Evolutionary conservation across 2,797 vertebrate species (phyloP).

Genomic region (Syngnathus acus): DNA sequence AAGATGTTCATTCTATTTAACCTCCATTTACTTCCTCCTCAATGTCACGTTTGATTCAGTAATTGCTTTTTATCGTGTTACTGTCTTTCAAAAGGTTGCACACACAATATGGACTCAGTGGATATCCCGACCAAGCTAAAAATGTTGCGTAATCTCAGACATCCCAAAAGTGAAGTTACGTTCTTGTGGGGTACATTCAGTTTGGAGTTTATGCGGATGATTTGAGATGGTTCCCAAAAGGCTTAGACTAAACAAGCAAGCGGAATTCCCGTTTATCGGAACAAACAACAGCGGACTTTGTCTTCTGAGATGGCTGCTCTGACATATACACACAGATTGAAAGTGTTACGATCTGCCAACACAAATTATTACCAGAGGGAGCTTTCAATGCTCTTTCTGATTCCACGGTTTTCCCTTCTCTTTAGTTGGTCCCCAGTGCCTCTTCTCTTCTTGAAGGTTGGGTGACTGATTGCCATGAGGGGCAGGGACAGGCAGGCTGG

Average conservation of each 20-base stretch:
- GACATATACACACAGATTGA: conserved; percentile 4
- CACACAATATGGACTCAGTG: neutral
- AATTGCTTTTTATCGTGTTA: neutral
- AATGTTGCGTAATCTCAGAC: neutral
- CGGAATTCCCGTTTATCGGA: neutral
- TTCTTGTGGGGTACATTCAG: neutral
- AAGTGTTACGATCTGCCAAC: neutral
- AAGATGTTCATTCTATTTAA: neutral
- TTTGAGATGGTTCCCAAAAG: neutral
- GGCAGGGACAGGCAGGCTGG: neutral
- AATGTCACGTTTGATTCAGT: neutral
- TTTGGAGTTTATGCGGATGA: neutral
- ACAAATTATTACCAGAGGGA: neutral
- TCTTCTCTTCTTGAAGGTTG: conserved; percentile 15
- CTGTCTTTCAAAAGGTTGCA: neutral
- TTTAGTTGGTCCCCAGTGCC: neutral
- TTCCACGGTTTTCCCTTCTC: neutral
- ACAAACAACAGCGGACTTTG: neutral
- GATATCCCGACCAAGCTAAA: neutral
- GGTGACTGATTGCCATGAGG: conserved; percentile 31
- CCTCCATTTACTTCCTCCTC: conserved; percentile 1
- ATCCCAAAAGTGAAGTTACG: neutral
- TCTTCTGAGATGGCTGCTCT: neutral
- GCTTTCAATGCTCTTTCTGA: neutral
- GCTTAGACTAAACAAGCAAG: neutral